A percentile compares a stretch with the other conserved stretches of the same genome.
Conservation (phyloP, 2,113 vertebrate species). For the Pollachius pollachius region DNA sequence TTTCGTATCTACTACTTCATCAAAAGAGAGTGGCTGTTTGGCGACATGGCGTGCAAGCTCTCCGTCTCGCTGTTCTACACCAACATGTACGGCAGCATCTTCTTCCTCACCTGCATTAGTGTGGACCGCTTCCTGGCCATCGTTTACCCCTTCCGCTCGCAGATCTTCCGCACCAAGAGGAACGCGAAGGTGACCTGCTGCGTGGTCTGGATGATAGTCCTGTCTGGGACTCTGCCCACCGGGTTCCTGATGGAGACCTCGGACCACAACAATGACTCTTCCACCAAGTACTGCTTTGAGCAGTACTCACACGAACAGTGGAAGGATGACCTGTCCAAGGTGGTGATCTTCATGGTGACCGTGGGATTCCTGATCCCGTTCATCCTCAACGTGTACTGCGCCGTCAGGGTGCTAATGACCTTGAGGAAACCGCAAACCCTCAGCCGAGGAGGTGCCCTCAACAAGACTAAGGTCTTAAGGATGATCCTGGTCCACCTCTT, state of each 20-base stretch:
- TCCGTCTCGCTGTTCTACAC: constrained; percentile 93
- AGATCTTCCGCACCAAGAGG: constrained; percentile 83
- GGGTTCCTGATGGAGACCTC: constrained; percentile 80
- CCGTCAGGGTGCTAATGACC: constrained; percentile 85
- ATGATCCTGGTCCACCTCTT: constrained; percentile 93
- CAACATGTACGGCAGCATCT: constrained; percentile 98
- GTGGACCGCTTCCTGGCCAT: constrained; percentile 94
- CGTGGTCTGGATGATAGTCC: constrained; percentile 86
- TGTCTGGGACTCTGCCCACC: constrained; percentile 85
- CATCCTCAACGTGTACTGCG: constrained; percentile 90
- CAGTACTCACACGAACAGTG: constrained; percentile 90
- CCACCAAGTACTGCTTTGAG: constrained; percentile 85
- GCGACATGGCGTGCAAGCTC: constrained; percentile 86
- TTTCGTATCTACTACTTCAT: constrained; percentile 92
- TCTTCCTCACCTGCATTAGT: constrained; percentile 97
- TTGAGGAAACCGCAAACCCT: constrained; percentile 82
- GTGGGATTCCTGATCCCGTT: constrained; percentile 94
- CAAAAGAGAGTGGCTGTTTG: constrained; percentile 85
- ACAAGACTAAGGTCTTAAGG: constrained; percentile 88
- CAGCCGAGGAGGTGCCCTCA: constrained; percentile 83
- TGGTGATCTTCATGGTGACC: constrained; percentile 95
- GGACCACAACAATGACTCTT: too few relatives aligned
- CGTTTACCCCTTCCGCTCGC: constrained; percentile 88
- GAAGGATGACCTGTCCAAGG: constrained; percentile 87
- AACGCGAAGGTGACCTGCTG: constrained; percentile 87